Conservation (phyloP, 2,113 vertebrate species). For the Lepisosteus oculatus region DNA sequence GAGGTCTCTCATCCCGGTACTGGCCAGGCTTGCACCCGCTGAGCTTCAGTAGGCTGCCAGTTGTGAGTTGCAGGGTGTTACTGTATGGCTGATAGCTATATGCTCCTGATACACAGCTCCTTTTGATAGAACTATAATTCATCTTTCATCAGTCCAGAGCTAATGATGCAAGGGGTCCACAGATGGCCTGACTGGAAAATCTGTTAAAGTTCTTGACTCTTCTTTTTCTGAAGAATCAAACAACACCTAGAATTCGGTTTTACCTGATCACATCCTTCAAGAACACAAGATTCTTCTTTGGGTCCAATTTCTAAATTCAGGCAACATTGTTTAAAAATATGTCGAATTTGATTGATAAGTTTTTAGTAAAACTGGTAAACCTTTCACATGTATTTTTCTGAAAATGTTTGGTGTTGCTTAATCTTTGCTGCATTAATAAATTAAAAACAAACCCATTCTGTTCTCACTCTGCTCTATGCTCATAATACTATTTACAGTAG, state of each 20-base stretch:
- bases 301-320: background rate
- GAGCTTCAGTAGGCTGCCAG: too few relatives aligned
- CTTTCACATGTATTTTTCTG: too few relatives aligned
- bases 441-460: too few relatives aligned
- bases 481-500: too few relatives aligned
- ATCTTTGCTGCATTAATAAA: too few relatives aligned
- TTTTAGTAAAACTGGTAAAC: constrained; percentile 23
- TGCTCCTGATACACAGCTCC: constrained; percentile 47
- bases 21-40: too few relatives aligned
- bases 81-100: constrained; percentile 53
- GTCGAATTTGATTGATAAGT: constrained; percentile 23
- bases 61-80: constrained; percentile 6
- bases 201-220: background rate
- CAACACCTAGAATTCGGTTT: background rate
- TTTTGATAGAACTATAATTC: constrained; percentile 64
- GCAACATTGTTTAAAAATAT: constrained; percentile 4
- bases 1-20: too few relatives aligned
- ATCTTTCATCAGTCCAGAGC: constrained; percentile 55
- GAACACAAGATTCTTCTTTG: background rate
- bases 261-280: constrained; percentile 11
- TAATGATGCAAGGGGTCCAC: constrained; percentile 49
- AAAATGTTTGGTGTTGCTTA: too few relatives aligned
- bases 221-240: constrained; percentile 19
- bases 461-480: too few relatives aligned
- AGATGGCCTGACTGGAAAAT: constrained; percentile 24